phyloP scores from a whole-genome alignment of 2,797 vertebrate genomes.

The Chanos chanos region DNA sequence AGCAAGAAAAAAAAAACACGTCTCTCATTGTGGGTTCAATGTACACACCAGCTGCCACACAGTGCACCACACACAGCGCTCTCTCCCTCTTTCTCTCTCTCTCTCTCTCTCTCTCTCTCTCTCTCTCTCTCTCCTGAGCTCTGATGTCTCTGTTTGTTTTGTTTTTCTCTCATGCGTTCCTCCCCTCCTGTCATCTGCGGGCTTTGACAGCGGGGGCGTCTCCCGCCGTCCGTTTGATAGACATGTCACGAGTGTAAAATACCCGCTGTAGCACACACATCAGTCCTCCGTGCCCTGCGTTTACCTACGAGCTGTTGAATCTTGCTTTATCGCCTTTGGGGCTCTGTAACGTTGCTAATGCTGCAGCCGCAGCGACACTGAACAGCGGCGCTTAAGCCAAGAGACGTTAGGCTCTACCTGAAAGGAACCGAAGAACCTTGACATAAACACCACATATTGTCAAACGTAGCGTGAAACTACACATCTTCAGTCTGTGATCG shows the following conservation, averaged over 20 bases:
- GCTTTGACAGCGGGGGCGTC: slow-evolving; percentile 44
- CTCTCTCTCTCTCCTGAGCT: slow-evolving; percentile 8
- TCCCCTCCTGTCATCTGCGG: slow-evolving; percentile 47
- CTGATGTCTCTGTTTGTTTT: slow-evolving; percentile 29
- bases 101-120: slow-evolving; percentile 25
- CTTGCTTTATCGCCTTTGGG: no score
- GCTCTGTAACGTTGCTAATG: no score
- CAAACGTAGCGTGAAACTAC: no score
- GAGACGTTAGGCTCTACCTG: no score
- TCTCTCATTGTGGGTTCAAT: no score
- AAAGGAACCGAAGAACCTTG: no score
- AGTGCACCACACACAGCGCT: slow-evolving; percentile 15
- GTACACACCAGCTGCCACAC: neutral
- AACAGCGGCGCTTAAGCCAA: no score
- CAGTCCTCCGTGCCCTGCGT: slow-evolving; percentile 10
- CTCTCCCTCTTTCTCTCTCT: slow-evolving; percentile 7
- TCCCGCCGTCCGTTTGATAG: slow-evolving; percentile 39
- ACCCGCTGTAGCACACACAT: slow-evolving; percentile 14
- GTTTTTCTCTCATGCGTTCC: slow-evolving; percentile 38
- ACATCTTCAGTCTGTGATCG: no score
- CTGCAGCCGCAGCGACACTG: no score
- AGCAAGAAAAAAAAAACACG: neutral
- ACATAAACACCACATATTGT: no score
- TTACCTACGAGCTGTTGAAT: slow-evolving; percentile 26
- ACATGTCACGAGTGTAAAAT: slow-evolving; percentile 40